Evolutionary conservation across 2,113 vertebrate genomes (phyloP), one percentile per base, ranked within the genome.

Genomic region (Dendrocopos noguchii): DNA sequence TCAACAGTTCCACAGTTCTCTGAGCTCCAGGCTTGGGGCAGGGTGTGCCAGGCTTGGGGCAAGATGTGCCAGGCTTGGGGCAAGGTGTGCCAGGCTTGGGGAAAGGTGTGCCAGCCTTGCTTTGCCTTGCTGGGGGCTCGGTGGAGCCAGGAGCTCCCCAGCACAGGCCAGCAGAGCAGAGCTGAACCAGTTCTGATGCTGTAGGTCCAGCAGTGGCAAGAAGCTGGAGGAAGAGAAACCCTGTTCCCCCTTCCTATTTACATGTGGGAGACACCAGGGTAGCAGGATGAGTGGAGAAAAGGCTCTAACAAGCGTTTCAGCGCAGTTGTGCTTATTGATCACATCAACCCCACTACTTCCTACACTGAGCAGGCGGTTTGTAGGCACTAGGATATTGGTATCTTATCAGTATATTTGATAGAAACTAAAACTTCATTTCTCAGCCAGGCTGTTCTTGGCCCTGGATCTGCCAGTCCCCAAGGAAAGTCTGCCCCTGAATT

Each of bases 331-430:
- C 98, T 98, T 98, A 97, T 98, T 96, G 96, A 95, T 98, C 97
- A 98, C 95, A 96, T 97, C 97, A 95, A 97, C 96, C 97, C 97
- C 96, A 97, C 92, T 97, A 96, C 95, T 97, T 93, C 95, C 91
- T 96, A 95, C 89, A 84, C 95, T 95, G 95, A 97, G 96, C 96
- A 97, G 96, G 97, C 94, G 80, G 95, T 94, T 95, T 97, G 94
- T 98, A 98, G 98, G 98, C 98, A 98, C 98, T 98, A 98, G 96
- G 96, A 97, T 97, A 97, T 96, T 98, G 97, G 90, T 88, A 95
- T 95, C 93, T 95, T 94, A 96, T 65, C 86, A 97, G 92, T 96
- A 96, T 96, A 97, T 92, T 96, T 95, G 88, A 95, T 92, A 94
- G 86, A 95, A 97, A 95, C 64, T 96, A 95, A 96, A 95, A 93